phyloP scores from a whole-genome alignment of 92 coral and sea anemone species.

The Porites cylindrica region DNA sequence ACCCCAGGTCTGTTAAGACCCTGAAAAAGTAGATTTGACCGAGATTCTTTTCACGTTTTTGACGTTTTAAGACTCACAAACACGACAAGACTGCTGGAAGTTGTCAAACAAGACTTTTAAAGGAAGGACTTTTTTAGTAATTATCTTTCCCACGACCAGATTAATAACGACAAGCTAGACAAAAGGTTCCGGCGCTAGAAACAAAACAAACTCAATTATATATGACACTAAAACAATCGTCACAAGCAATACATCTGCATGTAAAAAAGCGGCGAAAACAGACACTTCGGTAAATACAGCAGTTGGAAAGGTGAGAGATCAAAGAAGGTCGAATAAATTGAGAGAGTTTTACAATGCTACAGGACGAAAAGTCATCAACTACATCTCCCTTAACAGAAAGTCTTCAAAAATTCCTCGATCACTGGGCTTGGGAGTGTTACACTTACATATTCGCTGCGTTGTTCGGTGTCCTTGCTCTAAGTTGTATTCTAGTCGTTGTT shows the following conservation, averaged over 20 bases:
- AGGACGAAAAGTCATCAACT: not conserved
- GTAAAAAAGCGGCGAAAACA: not conserved
- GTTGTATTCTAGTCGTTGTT: not conserved
- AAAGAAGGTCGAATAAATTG: not conserved
- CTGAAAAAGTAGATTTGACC: too few species aligned
- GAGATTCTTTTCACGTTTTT: too few species aligned
- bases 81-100: too few species aligned
- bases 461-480: slow-evolving; percentile 13
- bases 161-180: not conserved
- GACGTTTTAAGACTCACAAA: too few species aligned
- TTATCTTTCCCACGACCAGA: not conserved
- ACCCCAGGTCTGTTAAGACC: too few species aligned
- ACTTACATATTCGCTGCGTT: slow-evolving; percentile 15
- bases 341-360: not conserved
- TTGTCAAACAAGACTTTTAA: not conserved
- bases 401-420: not conserved
- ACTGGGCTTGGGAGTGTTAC: slow-evolving; percentile 36
- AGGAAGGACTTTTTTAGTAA: not conserved
- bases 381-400: not conserved
- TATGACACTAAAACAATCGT: too few species aligned
- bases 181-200: not conserved
- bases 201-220: not conserved
- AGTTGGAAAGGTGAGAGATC: not conserved
- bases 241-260: not conserved
- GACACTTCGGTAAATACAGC: not conserved